phyloP scores from a whole-genome alignment of 2,888 invertebrate species.

The Danaus chrysippus region DNA sequence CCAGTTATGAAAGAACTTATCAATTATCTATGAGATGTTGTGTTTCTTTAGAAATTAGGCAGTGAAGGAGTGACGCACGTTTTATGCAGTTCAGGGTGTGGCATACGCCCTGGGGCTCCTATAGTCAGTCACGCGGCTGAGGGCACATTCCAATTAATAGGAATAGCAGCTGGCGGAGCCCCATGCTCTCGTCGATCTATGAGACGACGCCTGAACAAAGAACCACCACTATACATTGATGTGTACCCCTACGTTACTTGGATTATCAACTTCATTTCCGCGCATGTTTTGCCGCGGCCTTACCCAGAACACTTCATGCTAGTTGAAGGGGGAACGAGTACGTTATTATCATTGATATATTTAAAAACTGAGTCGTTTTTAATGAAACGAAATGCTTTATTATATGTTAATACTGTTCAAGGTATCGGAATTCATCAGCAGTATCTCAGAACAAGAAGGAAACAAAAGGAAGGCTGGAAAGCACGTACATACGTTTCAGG shows the following conservation, averaged over 20 bases:
- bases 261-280: constrained; percentile 62
- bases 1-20: too few species aligned
- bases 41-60: constrained; percentile 44
- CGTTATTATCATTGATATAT: constrained; percentile 22
- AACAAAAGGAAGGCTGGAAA: constrained; percentile 53
- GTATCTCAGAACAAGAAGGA: constrained; percentile 42
- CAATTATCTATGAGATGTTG: too few species aligned
- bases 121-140: constrained; percentile 53
- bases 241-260: constrained; percentile 62
- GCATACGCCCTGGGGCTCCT: constrained; percentile 60
- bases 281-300: constrained; percentile 53
- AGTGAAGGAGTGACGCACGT: constrained; percentile 60
- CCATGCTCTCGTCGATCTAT: constrained; percentile 49
- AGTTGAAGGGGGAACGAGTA: constrained; percentile 47
- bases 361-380: not conserved
- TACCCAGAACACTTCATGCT: constrained; percentile 54
- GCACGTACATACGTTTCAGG: constrained; percentile 53
- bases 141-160: constrained; percentile 60
- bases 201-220: constrained; percentile 52
- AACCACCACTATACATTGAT: constrained; percentile 64
- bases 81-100: constrained; percentile 63
- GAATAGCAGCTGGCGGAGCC: constrained; percentile 54
- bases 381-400: not conserved
- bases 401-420: constrained; percentile 34
- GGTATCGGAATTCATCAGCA: constrained; percentile 47